Evolutionary conservation across 2,888 invertebrate genomes (phyloP).

Genomic region (Cartodere bifasciata): DNA sequence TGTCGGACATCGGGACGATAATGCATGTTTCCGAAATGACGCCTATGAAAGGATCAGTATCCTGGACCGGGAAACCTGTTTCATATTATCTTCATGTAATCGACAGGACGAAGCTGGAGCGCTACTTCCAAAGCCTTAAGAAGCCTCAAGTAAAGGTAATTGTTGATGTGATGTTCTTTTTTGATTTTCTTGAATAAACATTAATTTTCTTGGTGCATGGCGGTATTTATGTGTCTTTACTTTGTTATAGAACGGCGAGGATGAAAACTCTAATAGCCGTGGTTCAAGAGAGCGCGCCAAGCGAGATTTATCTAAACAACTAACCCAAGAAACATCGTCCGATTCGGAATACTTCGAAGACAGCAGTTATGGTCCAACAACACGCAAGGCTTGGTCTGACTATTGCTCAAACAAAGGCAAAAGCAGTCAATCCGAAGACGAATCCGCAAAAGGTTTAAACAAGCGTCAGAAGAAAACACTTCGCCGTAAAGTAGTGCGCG

Average conservation of each 20-base stretch:
- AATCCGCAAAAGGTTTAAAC: conserved; percentile 27
- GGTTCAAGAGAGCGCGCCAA: conserved; percentile 37
- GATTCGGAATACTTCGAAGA: conserved; percentile 32
- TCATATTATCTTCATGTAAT: conserved; percentile 97
- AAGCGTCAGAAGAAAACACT: conserved; percentile 37
- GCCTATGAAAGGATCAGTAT: conserved; percentile 88
- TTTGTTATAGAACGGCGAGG: conserved; percentile 24
- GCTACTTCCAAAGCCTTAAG: conserved; percentile 91
- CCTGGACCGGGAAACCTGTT: conserved; percentile 98
- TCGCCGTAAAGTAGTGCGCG: conserved; percentile 38
- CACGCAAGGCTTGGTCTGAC: conserved; percentile 63
- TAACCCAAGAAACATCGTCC: conserved; percentile 34
- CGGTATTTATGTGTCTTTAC: too few relatives aligned
- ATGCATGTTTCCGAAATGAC: conserved; percentile 97
- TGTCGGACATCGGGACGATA: conserved; percentile 96
- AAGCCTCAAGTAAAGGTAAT: conserved; percentile 65
- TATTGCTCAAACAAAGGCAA: conserved; percentile 51
- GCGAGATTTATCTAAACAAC: conserved; percentile 39
- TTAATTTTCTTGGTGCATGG: too few relatives aligned
- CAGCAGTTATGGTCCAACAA: conserved; percentile 50
- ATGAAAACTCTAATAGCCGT: conserved; percentile 24
- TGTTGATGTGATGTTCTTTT: conserved; percentile 3
- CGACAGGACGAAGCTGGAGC: conserved; percentile 92
- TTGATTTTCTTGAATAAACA: too few relatives aligned
- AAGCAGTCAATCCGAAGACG: conserved; percentile 49